Evolutionary conservation across 2,113 vertebrate species (phyloP), one percentile per base, ranked within the genome.

Genomic region (Gallinago paraguaiae): DNA sequence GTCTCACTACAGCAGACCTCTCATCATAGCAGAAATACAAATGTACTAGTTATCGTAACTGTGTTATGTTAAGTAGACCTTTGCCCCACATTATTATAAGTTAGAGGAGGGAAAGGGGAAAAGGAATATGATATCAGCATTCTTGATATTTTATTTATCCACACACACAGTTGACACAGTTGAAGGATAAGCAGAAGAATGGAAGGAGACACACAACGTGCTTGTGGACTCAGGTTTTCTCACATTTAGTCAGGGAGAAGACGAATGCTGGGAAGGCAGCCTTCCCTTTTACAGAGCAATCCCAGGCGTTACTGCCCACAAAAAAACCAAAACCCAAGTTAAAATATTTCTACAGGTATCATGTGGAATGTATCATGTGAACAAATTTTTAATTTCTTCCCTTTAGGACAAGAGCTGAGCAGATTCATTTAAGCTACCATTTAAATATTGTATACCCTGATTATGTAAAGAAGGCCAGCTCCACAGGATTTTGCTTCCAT

Each of bases 11-110:
- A 95, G 93, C 87, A 95, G 95, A 96, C 94, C 80, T 97, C 95
- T 93, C 92, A 96, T 95, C 96, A 94, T 87, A 95, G 89, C 90
- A 95, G 93, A 97, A 97, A 94, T 95, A 96, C 88, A 97, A 93
- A 94, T 94, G 96, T 95, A 96, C 82, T 82, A 95, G 95, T 92
- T 96, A 96, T 80, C 25, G 77, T 96, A 96, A 95, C 88, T 91
- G 86, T 86, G 94, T 93, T 95, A 88, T 90, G 88, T 91, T 95
- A 95, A 95, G 93, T 82, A 95, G 93, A 96, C 92, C 94, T 97
- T 96, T 97, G 94, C 94, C 96, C 95, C 90, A 91, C 91, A 95
- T 97, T 95, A 97, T 91, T 93, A 45, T 90, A 96, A 96, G 81
- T 93, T 83, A 92, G 92, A 95, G 78, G 78, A 92, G 86, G 78